Base-by-base conservation (phyloP, 2,888 invertebrate species). In the Cephonodes hylas region DNA sequence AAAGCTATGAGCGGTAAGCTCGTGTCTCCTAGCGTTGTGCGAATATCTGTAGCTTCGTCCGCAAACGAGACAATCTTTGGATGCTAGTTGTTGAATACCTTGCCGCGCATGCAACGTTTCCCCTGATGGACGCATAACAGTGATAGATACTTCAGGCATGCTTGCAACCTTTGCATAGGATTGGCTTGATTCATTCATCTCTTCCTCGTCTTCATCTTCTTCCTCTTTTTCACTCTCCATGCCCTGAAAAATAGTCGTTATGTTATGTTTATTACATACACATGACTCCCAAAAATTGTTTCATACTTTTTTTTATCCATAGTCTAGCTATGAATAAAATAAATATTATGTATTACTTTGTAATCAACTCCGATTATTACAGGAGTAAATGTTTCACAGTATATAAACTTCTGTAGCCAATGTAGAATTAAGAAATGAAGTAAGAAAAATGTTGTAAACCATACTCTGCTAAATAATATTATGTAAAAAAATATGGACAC, bases 51-150 rank as follows among this genome's bases (percentile, higher is more conserved):
- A 93, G 7, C 89, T 83, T 25, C 93, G 87, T 5, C 90, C 88
- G 65, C 93, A 93, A 10, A 93, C 89, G 10, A 93, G 87, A 63
- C 93, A 93, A 68, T 93, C 86, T 69, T 93, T 93, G 44, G 92
- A 92, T 1, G 93, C 93, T 1, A 93, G 81, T 68, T 93, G 91
- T 64, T 92, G 91, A 46, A 93, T 91, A 58, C 92, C 91, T 75
- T 93, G 91, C 1, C 89, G 83, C 0, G 92, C 80, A 34, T 88
- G 89, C 8, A 91, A 71, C 0, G 91, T 92, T 72, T 91, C 91
- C 0, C 91, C 91, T 0, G 86, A 80, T 6, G 89, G 87, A 0
- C 92, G 83, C 92, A 91, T 91, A 5, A 92, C 92, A 0, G 91
- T 92, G 64, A 92, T 91, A 15, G 92, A 92, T 0, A 92, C 91